Conservation (phyloP, 2,888 invertebrate species). For the Aphelenchoides bicaudatus region DNA sequence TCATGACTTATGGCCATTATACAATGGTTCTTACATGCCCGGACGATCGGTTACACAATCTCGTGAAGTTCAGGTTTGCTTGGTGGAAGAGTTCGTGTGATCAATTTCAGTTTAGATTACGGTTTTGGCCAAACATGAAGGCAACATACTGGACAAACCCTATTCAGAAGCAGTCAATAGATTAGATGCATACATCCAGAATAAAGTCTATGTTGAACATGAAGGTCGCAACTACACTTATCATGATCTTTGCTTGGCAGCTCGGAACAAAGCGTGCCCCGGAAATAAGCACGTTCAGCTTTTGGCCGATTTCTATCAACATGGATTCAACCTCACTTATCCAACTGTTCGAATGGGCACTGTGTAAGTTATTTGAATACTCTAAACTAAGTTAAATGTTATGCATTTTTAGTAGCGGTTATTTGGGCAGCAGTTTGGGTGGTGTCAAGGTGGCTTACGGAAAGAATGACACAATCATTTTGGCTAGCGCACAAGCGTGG, state of each 20-base stretch:
- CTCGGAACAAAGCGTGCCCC: constrained; percentile 43
- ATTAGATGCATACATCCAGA: constrained; percentile 52
- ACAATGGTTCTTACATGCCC: constrained; percentile 58
- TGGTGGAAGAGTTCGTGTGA: background rate
- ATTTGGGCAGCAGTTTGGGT: constrained; percentile 55
- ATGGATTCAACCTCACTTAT: constrained; percentile 56
- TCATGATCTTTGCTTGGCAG: constrained; percentile 55
- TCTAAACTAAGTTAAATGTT: constrained; percentile 21
- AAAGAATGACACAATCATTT: constrained; percentile 42
- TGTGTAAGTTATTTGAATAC: constrained; percentile 38
- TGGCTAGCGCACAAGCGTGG: constrained; percentile 56
- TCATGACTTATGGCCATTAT: constrained; percentile 60
- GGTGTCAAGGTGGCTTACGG: constrained; percentile 51
- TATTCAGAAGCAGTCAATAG: constrained; percentile 53
- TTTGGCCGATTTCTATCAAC: constrained; percentile 52
- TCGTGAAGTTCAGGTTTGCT: constrained; percentile 54
- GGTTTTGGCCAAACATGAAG: constrained; percentile 74
- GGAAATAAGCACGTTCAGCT: constrained; percentile 56
- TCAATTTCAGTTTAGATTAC: constrained; percentile 66
- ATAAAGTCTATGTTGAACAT: constrained; percentile 43
- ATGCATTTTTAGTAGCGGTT: constrained; percentile 43
- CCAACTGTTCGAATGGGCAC: constrained; percentile 56
- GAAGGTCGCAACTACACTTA: constrained; percentile 46
- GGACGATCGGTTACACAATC: constrained; percentile 59
- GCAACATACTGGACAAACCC: constrained; percentile 74